Base-by-base conservation (phyloP, 2,888 invertebrate genomes). In the Glyphotaelius pellucidus region DNA sequence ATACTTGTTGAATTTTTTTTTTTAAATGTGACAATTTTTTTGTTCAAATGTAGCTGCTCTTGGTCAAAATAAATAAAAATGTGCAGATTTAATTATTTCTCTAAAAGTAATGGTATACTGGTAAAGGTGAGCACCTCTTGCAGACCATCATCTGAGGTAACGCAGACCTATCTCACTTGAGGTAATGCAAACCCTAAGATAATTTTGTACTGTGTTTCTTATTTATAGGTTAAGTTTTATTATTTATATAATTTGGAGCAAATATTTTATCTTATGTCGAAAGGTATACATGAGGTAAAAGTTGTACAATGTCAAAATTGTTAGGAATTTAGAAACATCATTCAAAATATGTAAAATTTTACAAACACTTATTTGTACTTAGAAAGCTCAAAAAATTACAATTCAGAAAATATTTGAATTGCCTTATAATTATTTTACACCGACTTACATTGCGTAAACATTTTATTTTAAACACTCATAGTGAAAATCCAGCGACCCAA, bases 211-310 rank as follows among this genome's bases (percentile, higher is more conserved):
- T 83, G 7, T 83, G 52, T 67, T 25, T 83, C 32, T 83, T 31
- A 35, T 83, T 19, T 81, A 81, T 81, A 81, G 32, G 81, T 81
- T 81, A 81, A 81, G 15, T 81, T 35, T 83, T 38, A 11, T 38
- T 25, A 35, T 47, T 47, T 47, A 83, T 25, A 83, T 38, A 83
- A 83, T 35, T 83, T 35, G 83, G 35, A 83, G 83, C 32, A 83
- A 83, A 83, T 83, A 83, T 38, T 38, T 47, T 67, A 12, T 84
- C 84, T 89, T 90, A 84, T 84, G 84, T 31, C 84, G 25, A 84
- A 83, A 67, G 83, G 90, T 90, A 90, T 90, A 90, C 90, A 90
- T 90, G 90, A 90, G 90, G 90, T 90, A 90, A 90, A 31, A 84
- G 47, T 52, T 47, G 12, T 90, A 90, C 30, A 90, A 38, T 90